Base-by-base conservation (phyloP, 2,888 invertebrate genomes). In the Endotricha flammealis region DNA sequence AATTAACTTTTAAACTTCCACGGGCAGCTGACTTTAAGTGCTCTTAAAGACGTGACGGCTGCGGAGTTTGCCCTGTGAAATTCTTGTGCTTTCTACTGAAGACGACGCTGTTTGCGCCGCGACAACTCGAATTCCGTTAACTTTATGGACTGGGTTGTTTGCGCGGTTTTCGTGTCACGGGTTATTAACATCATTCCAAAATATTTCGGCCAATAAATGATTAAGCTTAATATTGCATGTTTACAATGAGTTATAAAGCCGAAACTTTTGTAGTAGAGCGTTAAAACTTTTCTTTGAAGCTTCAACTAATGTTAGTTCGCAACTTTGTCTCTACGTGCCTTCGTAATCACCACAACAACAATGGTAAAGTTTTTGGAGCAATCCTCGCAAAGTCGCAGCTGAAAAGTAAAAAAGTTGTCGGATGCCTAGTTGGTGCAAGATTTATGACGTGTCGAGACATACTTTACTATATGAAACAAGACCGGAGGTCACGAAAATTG, bases 1-100 rank as follows among this genome's bases (percentile, higher is more conserved):
- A 76, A 71, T 73, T 55, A 57, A 69, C 62, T 70, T 64, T 57
- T 55, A 64, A 68, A 66, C 55, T 71, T 65, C 61, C 44, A 50
- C 57, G 62, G 71, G 62, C 70, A 70, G 71, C 68, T 72, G 71
- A 59, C 54, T 57, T 57, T 53, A 64, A 68, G 59, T 61, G 61
- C 55, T 59, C 50, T 53, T 42, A 46, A 62, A 52, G 63, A 64
- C 55, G 57, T 62, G 63, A 61, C 57, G 51, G 52, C 49, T 39
- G 38, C 47, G 29, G 50, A 47, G 52, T 50, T 60, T 48, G 49
- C 55, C 9, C 44, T 46, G 47, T 53, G 52, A 60, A 50, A 43
- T 50, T 38, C 37, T 39, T 25, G 34, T 31, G 29, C 31, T 20
- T 29, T 30, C 12, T 28, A 16, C 28, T 8, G 5, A 29, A 23